phyloP scores from a whole-genome alignment of 2,113 vertebrate species.

The Cynopterus brachyotis region DNA sequence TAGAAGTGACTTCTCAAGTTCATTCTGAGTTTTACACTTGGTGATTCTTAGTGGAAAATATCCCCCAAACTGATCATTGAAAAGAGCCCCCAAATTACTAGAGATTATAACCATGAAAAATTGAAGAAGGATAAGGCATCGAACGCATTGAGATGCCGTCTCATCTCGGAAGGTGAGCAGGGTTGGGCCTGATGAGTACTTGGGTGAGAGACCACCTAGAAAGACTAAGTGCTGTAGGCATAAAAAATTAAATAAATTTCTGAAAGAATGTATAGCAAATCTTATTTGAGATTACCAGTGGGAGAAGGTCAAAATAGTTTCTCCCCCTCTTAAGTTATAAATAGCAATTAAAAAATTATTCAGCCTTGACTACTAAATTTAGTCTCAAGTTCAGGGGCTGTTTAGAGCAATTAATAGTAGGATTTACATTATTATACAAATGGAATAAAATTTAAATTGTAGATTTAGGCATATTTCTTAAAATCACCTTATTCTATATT shows the following conservation, averaged over 20 bases:
- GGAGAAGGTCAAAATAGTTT: not conserved
- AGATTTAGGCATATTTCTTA: not conserved
- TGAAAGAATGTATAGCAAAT: not conserved
- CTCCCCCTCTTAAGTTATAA: not conserved
- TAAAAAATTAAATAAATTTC: not conserved
- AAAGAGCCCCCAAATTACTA: not conserved
- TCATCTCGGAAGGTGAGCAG: too few relatives aligned
- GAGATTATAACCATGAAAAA: not conserved
- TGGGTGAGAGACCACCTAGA: too few relatives aligned
- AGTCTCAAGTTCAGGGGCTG: not conserved
- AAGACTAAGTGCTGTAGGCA: too few relatives aligned
- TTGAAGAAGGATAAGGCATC: not conserved
- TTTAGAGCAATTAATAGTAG: not conserved
- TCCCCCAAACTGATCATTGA: not conserved
- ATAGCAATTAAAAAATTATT: constrained; percentile 20
- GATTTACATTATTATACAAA: not conserved
- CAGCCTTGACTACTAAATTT: not conserved
- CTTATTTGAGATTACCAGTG: not conserved
- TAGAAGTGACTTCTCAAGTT: not conserved
- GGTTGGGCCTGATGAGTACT: too few relatives aligned
- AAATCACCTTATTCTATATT: not conserved
- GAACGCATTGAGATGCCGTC: not conserved
- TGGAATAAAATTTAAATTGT: not conserved
- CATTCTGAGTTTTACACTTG: not conserved
- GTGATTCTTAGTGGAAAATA: not conserved